These are phyloP conservation scores for Trichoplusia ni DNA, from an alignment of 1,140 invertebrate species.

Conservation along the genomic window DNA sequence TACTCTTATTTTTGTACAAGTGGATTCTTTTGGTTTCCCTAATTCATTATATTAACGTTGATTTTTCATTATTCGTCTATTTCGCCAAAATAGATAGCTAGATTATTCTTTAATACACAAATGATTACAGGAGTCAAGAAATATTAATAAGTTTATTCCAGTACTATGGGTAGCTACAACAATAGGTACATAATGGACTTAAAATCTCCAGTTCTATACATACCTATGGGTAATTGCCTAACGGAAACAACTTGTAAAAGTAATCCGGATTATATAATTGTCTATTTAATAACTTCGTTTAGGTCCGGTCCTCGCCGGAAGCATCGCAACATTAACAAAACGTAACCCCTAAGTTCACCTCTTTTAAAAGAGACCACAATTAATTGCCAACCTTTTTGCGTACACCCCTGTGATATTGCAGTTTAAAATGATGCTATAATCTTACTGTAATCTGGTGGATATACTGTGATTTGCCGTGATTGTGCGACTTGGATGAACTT, in stretches of 20 bases:
- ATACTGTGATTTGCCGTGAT: too few relatives aligned
- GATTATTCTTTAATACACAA: too few relatives aligned
- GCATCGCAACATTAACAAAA: slow-evolving; percentile 43
- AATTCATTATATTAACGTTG: too few relatives aligned
- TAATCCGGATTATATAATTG: slow-evolving; percentile 23
- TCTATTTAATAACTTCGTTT: slow-evolving; percentile 30
- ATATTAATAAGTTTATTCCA: too few relatives aligned
- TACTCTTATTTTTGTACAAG: too few relatives aligned
- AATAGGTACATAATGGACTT: too few relatives aligned
- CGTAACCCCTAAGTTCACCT: slow-evolving; percentile 40
- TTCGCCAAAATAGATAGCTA: too few relatives aligned
- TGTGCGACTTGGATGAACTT: too few relatives aligned
- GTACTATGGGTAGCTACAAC: too few relatives aligned
- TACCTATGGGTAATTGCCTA: neutral
- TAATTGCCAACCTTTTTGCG: slow-evolving; percentile 35
- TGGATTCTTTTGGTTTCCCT: too few relatives aligned
- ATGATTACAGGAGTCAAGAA: too few relatives aligned
- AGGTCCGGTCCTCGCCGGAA: slow-evolving; percentile 30
- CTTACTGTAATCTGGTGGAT: neutral
- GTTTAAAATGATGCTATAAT: neutral
- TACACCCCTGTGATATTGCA: neutral
- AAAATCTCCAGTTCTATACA: neutral
- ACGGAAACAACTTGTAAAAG: slow-evolving; percentile 5
- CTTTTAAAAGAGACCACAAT: slow-evolving; percentile 38
- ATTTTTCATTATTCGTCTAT: too few relatives aligned